Percentiles rank a stretch among this genome's conserved stretches.
Conservation (phyloP, 2,113 vertebrate genomes). For the Lipophrys pholis region DNA sequence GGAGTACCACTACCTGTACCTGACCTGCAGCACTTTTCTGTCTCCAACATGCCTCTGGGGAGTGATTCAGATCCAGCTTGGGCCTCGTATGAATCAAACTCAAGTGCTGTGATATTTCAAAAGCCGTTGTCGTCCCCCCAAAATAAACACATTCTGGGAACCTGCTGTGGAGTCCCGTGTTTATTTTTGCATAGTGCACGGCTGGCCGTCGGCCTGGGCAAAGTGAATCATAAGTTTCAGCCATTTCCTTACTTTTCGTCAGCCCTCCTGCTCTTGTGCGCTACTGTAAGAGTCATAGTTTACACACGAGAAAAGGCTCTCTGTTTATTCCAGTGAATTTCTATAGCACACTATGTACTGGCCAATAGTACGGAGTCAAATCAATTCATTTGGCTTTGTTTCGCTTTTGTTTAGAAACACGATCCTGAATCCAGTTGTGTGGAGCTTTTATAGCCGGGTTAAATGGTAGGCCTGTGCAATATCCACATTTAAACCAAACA, state of each 20-base stretch:
- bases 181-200: slow-evolving; percentile 65
- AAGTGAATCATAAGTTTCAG: slow-evolving; percentile 67
- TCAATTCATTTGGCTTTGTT: slow-evolving; percentile 45
- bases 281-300: slow-evolving; percentile 68
- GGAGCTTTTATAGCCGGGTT: slow-evolving; percentile 37
- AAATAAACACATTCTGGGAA: slow-evolving; percentile 67
- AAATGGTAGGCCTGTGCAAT: slow-evolving; percentile 62
- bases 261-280: slow-evolving; percentile 28
- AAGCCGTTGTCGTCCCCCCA: slow-evolving; percentile 36
- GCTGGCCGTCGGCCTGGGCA: slow-evolving; percentile 58
- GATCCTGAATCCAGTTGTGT: slow-evolving; percentile 40
- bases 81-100: slow-evolving; percentile 61
- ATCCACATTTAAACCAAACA: slow-evolving; percentile 62
- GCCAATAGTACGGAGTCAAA: slow-evolving; percentile 21
- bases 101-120: slow-evolving; percentile 58
- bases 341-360: slow-evolving; percentile 23
- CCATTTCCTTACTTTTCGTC: slow-evolving; percentile 56
- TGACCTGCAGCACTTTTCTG: slow-evolving; percentile 1
- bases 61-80: slow-evolving; percentile 30
- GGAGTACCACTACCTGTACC: slow-evolving; percentile 21
- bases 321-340: slow-evolving; percentile 57
- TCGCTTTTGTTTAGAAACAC: slow-evolving; percentile 68
- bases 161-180: slow-evolving; percentile 50
- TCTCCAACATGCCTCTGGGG: slow-evolving; percentile 25
- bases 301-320: slow-evolving; percentile 30